phyloP scores from a whole-genome alignment of 2,888 invertebrate species.

The Hemicrepidius hirtus region DNA sequence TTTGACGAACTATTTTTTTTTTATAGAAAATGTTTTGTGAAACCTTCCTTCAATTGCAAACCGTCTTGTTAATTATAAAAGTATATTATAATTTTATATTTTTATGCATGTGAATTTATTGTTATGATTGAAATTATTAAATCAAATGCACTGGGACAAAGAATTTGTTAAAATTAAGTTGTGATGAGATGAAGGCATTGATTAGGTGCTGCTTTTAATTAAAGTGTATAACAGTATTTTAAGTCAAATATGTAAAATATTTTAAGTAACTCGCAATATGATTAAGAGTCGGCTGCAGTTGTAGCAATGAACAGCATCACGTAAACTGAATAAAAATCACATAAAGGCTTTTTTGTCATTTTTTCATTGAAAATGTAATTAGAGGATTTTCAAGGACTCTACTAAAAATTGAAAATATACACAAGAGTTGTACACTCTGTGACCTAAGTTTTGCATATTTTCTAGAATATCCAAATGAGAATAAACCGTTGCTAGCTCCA shows the following conservation, averaged over 20 bases:
- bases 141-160: conserved; percentile 30
- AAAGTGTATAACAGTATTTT: conserved; percentile 47
- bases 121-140: background rate
- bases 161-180: conserved; percentile 29
- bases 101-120: background rate
- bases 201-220: conserved; percentile 43
- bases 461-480: too few species aligned
- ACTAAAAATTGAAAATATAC: too few species aligned
- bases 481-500: too few species aligned
- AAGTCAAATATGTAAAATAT: conserved; percentile 35
- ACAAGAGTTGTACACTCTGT: too few species aligned
- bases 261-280: conserved; percentile 34
- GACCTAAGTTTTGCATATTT: too few species aligned
- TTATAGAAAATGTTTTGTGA: too few species aligned
- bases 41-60: too few species aligned
- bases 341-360: conserved; percentile 4
- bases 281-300: conserved; percentile 32
- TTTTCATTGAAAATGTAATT: background rate
- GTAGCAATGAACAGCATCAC: conserved; percentile 39
- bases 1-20: too few species aligned
- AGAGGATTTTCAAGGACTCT: too few species aligned
- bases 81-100: too few species aligned
- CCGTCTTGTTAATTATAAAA: too few species aligned
- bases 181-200: conserved; percentile 41
- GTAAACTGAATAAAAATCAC: conserved; percentile 30